These are phyloP conservation scores for Syngnathus acus DNA, from an alignment of 2,797 vertebrate species.

Conservation along the genomic window DNA sequence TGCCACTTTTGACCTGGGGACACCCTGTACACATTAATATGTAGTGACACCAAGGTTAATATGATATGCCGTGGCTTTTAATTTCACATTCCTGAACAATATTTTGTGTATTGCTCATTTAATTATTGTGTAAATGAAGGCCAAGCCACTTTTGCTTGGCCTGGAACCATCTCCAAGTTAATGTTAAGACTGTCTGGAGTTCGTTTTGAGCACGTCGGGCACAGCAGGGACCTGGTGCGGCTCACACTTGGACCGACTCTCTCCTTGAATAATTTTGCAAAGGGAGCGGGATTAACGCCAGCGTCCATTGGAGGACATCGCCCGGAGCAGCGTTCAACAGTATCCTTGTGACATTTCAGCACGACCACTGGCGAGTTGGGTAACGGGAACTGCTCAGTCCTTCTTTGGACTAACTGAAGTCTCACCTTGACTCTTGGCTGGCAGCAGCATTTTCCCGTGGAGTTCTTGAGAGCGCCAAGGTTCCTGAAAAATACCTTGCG, in stretches of 20 bases:
- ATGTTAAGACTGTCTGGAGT: slow-evolving; percentile 52
- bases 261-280: slow-evolving; percentile 12
- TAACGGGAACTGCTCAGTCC: slow-evolving; percentile 31
- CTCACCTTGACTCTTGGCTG: slow-evolving; percentile 27
- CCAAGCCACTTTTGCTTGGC: slow-evolving; percentile 57
- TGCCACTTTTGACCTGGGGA: too few relatives aligned
- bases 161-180: slow-evolving; percentile 55
- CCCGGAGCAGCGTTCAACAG: slow-evolving; percentile 52
- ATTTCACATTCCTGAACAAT: slow-evolving; percentile 17
- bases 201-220: slow-evolving; percentile 32
- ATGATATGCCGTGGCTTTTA: neutral
- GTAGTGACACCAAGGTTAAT: neutral
- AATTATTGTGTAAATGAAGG: slow-evolving; percentile 28
- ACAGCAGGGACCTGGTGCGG: slow-evolving; percentile 29
- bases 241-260: slow-evolving; percentile 7
- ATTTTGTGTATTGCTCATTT: slow-evolving; percentile 21
- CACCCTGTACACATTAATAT: neutral
- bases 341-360: slow-evolving; percentile 22
- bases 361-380: slow-evolving; percentile 23
- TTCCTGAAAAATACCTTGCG: slow-evolving; percentile 53
- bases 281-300: slow-evolving; percentile 3
- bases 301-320: slow-evolving; percentile 43
- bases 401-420: slow-evolving; percentile 31
- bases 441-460: slow-evolving; percentile 31
- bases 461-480: slow-evolving; percentile 41